phyloP scores from a whole-genome alignment of 2,113 vertebrate genomes.

The Gymnobelideus leadbeateri region DNA sequence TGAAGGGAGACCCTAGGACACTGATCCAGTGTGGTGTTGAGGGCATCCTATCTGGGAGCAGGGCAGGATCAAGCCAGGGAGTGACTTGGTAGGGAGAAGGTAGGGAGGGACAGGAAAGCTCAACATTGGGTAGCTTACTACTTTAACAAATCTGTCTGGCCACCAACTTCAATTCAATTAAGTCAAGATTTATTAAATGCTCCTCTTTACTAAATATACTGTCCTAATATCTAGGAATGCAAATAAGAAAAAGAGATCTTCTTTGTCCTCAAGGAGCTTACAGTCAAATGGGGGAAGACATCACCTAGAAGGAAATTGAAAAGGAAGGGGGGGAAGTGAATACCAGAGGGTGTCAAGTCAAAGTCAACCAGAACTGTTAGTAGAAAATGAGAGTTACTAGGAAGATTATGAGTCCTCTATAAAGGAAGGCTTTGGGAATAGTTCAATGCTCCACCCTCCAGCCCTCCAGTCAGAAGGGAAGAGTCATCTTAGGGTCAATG shows the following conservation, averaged over 20 bases:
- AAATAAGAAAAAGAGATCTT: background rate
- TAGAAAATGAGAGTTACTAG: background rate
- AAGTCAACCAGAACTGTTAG: background rate
- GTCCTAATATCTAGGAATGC: background rate
- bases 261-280: background rate
- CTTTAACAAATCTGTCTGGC: background rate
- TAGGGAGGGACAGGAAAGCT: background rate
- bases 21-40: background rate
- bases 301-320: background rate
- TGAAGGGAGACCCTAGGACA: background rate
- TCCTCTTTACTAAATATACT: background rate
- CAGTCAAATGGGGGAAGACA: background rate
- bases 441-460: background rate
- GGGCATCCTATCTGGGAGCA: background rate
- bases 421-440: background rate
- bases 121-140: background rate
- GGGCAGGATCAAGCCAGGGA: background rate
- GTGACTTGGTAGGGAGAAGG: background rate
- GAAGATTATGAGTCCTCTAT: background rate
- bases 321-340: background rate
- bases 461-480: background rate
- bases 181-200: background rate
- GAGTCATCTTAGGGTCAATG: background rate
- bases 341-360: background rate
- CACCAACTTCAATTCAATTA: background rate